Percentiles rank a stretch among this genome's conserved stretches.
Evolutionary conservation across 2,113 vertebrate species (phyloP).

Genomic region (Dicrurus megarhynchus): DNA sequence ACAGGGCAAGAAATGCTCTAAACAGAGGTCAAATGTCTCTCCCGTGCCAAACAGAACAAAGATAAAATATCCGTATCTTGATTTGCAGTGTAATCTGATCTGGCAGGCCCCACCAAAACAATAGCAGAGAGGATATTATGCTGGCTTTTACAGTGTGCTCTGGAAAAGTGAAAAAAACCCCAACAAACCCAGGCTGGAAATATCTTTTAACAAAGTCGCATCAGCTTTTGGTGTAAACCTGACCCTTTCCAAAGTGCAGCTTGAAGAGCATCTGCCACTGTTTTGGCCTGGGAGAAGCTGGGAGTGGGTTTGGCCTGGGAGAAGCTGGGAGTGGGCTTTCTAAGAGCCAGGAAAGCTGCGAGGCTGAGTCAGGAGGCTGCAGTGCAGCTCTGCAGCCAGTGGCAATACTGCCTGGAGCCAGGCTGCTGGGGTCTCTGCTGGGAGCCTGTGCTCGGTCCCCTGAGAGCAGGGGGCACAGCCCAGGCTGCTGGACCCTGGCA

Average conservation of each 20-base stretch:
- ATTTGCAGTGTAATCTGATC: slow-evolving; percentile 20
- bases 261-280: background rate
- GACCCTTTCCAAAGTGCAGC: background rate
- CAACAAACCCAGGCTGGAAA: background rate
- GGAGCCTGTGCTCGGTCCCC: background rate
- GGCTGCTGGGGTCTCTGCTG: background rate
- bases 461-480: background rate
- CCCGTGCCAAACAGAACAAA: background rate
- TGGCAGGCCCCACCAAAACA: background rate
- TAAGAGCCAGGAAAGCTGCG: background rate
- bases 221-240: background rate
- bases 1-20: background rate
- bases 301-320: background rate
- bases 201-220: background rate
- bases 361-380: background rate
- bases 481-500: background rate
- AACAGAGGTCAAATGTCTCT: background rate
- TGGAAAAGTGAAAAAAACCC: background rate
- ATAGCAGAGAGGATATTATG: background rate
- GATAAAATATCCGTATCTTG: background rate
- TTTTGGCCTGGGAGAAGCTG: background rate
- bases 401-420: background rate
- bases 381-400: background rate
- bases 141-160: background rate
- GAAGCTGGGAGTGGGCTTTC: background rate